Base-by-base conservation (phyloP, 1,140 invertebrate genomes). In the Camponotus pennsylvanicus region DNA sequence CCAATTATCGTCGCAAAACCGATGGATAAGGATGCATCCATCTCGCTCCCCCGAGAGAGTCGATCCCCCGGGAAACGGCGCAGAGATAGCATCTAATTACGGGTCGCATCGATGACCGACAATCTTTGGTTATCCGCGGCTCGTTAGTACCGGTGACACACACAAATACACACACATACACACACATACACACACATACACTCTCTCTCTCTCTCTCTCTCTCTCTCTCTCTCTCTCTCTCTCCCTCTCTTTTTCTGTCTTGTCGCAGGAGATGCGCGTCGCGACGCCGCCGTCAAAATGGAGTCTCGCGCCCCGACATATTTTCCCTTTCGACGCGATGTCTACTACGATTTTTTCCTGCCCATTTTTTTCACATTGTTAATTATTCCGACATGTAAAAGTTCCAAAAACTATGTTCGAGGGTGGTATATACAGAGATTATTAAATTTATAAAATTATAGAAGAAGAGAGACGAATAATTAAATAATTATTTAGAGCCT, bases 281-380 rank as follows among this genome's bases (percentile, higher is more conserved):
- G 79, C 79, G 79, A 83, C 40, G 55, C 79, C n/a, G 79, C 79
- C 79, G 79, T 75, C 79, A 83, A 83, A 75, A 83, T 83, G 79
- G 79, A 82, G 79, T 18, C 79, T 80, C 67, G 52, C 40, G 40
- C 42, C 40, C 8, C n/a, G 8, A 27, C 2, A 32, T 32, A 15
- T 13, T 13, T 37, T 57, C 21, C 66, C 66, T 71, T n/a, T 82
- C 59, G 42, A 55, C 49, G 37, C 15, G 37, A 13, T 2, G 27
- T 21, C 3, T 18, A 37, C 18, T n/a, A 27, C 15, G 8, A 3
- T n/a, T 37, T 8, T 37, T 67, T 37, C 18, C 13, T n/a, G 9
- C 67, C 18, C 15, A 15, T 27, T 49, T 21, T 37, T 42, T n/a
- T 13, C 1, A 11, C 21, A 42, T 27, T 37, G 21, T 4, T 75